Evolutionary conservation across 2,797 vertebrate species (phyloP), one percentile per base, ranked within the genome.

Genomic region (Bucorvus abyssinicus): DNA sequence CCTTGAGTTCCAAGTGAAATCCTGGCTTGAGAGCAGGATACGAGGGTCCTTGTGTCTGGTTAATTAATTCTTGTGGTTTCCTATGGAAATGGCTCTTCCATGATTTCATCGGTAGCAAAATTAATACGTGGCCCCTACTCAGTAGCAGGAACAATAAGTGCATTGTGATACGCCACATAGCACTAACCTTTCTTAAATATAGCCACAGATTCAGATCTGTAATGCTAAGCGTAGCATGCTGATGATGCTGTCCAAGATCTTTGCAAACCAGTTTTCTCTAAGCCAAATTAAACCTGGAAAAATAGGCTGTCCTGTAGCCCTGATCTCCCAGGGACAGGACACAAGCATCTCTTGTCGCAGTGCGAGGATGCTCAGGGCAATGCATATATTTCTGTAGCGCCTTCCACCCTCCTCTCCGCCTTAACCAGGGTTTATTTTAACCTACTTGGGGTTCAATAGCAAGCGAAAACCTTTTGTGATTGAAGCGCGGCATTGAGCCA

Each of bases 21-120:
- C 23, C 4, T 16, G 42, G 20, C n/a, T 71, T 96, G 81, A 40
- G 65, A 93, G 59, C 49, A 73, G 26, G 52, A 12, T 93, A 23
- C 60, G 55, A 71, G 75, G n/a, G 45, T 87, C 59, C 32, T 77
- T 91, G 70, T 87, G 64, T 68, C 71, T 87, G 42, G 29, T 55
- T 96, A 93, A 95, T 95, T 90, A 92, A 74, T 75, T 74, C 70
- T 26, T 57, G 38, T 90, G 79, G 34, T 69, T 96, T 95, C 22
- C 59, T 64, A n/a, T 82, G 57, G 74, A 85, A 92, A 47, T 32
- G 21, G 7, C 42, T 44, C 30, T 89, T 91, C 79, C 23, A 11
- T 71, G 65, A 55, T 87, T 94, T 79, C 88, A 86, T 76, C 23
- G 0, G 49, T 71, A 78, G 40, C 71, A 79, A 84, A 92, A 92